These are phyloP conservation scores for Rhagonycha lutea DNA, from an alignment of 2,888 invertebrate genomes.

Conservation along the genomic window DNA sequence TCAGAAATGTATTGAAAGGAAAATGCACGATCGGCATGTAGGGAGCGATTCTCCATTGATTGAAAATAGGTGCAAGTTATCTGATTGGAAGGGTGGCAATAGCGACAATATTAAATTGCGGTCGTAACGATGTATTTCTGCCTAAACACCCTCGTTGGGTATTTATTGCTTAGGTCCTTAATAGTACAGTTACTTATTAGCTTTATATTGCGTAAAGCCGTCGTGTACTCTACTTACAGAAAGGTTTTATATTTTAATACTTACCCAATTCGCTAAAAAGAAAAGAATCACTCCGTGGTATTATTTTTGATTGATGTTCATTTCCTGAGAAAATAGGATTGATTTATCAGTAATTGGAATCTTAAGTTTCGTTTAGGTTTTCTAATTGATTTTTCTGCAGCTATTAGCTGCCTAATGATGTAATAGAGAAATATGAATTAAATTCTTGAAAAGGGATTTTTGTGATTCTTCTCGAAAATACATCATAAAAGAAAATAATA, in stretches of 20 bases:
- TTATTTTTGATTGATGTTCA: too few species aligned
- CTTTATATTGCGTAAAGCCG: not conserved
- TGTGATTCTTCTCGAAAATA: too few species aligned
- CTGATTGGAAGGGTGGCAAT: conserved; percentile 5
- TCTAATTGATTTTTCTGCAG: too few species aligned
- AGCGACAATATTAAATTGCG: not conserved
- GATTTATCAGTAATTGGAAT: too few species aligned
- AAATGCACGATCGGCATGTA: not conserved
- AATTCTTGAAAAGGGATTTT: too few species aligned
- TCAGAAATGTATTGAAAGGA: not conserved
- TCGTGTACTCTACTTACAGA: not conserved
- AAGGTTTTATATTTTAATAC: not conserved
- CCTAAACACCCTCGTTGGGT: not conserved
- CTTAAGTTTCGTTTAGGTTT: too few species aligned
- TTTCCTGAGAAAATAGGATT: too few species aligned
- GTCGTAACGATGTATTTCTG: not conserved
- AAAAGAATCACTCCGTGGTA: too few species aligned
- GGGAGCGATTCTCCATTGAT: not conserved
- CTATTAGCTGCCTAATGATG: too few species aligned
- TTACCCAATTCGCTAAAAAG: not conserved
- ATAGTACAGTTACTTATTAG: conserved; percentile 5
- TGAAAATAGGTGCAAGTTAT: conserved; percentile 4
- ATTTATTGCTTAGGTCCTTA: not conserved
- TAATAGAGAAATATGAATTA: too few species aligned
- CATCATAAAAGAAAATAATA: too few species aligned